Evolutionary conservation across 2,888 invertebrate genomes (phyloP).

Genomic region (Geophilus truncorum): DNA sequence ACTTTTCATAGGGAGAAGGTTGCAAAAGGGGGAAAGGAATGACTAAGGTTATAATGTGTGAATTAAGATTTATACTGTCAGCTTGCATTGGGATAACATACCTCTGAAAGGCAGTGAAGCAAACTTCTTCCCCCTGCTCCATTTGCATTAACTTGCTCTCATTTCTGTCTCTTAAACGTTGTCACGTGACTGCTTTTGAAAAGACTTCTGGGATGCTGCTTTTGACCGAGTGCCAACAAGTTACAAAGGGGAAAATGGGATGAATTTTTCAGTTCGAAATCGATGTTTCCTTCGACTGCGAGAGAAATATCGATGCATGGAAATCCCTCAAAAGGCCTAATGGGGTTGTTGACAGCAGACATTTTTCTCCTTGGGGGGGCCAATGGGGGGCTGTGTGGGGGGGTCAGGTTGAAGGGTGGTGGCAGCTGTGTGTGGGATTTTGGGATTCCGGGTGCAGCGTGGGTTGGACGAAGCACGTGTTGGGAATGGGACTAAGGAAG

Average conservation of each 20-base stretch:
- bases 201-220: not conserved
- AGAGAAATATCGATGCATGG: no score
- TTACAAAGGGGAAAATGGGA: no score
- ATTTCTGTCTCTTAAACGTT: conserved; percentile 7
- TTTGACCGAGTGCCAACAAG: not conserved
- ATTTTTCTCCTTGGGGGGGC: no score
- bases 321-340: no score
- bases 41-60: conserved; percentile 4
- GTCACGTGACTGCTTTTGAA: conserved; percentile 1
- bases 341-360: not conserved
- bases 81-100: not conserved
- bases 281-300: no score
- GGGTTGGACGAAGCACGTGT: not conserved
- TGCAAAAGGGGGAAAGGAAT: not conserved
- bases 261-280: no score
- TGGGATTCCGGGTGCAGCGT: not conserved
- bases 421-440: not conserved
- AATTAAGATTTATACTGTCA: conserved; percentile 1
- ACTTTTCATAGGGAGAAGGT: not conserved
- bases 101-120: not conserved
- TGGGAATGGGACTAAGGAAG: not conserved
- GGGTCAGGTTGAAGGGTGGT: not conserved
- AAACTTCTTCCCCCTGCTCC: not conserved
- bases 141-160: conserved; percentile 16
- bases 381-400: not conserved